phyloP scores from a whole-genome alignment of 2,113 vertebrate genomes.

The Pipa parva region DNA sequence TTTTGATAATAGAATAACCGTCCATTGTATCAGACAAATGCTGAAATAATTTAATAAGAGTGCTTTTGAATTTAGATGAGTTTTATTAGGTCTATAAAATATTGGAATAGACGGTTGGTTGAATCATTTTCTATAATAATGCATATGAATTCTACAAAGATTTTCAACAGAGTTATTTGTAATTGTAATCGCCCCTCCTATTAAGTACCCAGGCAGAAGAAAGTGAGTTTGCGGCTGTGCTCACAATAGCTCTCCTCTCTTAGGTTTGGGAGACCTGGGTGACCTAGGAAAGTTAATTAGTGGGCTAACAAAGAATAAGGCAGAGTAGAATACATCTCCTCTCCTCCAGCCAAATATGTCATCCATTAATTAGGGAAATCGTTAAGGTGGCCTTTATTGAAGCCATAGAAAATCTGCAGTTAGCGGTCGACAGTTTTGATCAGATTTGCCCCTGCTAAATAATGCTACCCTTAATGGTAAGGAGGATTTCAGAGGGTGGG shows the following conservation, averaged over 20 bases:
- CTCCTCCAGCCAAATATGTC: slow-evolving; percentile 99
- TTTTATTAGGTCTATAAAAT: slow-evolving; percentile 75
- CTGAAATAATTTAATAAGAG: too few relatives aligned
- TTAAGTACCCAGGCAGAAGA: slow-evolving; percentile 96
- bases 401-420: slow-evolving; percentile 93
- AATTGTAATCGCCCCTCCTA: slow-evolving; percentile 94
- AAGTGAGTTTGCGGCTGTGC: slow-evolving; percentile 99
- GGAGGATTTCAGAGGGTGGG: slow-evolving; percentile 60
- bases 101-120: slow-evolving; percentile 77
- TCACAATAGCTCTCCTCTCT: slow-evolving; percentile 99
- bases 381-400: slow-evolving; percentile 99
- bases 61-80: slow-evolving; percentile 66
- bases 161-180: slow-evolving; percentile 98
- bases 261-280: slow-evolving; percentile 99
- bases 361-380: slow-evolving; percentile 99
- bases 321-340: slow-evolving; percentile 97
- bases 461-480: slow-evolving; percentile 78
- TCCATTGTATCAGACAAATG: too few relatives aligned
- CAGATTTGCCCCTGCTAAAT: slow-evolving; percentile 85
- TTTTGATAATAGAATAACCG: too few relatives aligned
- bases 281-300: slow-evolving; percentile 99
- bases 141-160: slow-evolving; percentile 96
- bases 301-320: slow-evolving; percentile 99
- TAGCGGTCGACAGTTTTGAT: slow-evolving; percentile 98
- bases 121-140: slow-evolving; percentile 78